Evolutionary conservation across 2,113 vertebrate species (phyloP), one percentile per base, ranked within the genome.

Genomic region (Reinhardtius hippoglossoides): DNA sequence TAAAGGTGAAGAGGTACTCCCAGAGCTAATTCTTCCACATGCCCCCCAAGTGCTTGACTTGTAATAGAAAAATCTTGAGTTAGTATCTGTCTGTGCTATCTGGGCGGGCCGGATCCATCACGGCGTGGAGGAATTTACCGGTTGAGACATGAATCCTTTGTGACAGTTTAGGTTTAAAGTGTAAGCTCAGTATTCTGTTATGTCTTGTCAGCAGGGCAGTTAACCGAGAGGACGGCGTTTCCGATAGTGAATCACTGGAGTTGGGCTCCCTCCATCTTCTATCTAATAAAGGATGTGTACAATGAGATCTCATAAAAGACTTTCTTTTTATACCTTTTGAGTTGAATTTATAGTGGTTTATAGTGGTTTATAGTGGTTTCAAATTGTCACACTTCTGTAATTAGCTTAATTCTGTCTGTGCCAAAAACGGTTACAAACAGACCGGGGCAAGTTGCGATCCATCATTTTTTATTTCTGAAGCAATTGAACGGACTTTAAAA

Each of bases 81-180:
- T 67, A 58, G 71, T 66, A 71, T 31, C 54, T 62, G 5, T 72
- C 26, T 67, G 26, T 46, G 66, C 23, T 6, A 15, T 71, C 26
- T n/a, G 27, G 26, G 70, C 37, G 46, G 57, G 18, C 1, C 9
- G 48, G 69, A 80, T 74, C 66, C 70, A 70, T 66, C 76, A 68
- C 64, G 82, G 62, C 54, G 37, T 20, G 52, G 20, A 42, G 62
- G 42, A 71, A 31, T 82, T 20, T 69, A 0, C 59, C 46, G 23
- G 44, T 62, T 74, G 59, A 83, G 66, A 72, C 72, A 69, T 71
- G 78, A 80, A 74, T 81, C 77, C 67, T 73, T 81, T 48, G 65
- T 76, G 60, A 66, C 70, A 75, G 58, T 69, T 78, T 18, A 74
- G 73, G 55, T 84, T 78, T 73, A 71, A 67, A 68, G 82, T 73